Base-by-base conservation (phyloP, 2,113 vertebrate genomes). In the Cynopterus brachyotis region DNA sequence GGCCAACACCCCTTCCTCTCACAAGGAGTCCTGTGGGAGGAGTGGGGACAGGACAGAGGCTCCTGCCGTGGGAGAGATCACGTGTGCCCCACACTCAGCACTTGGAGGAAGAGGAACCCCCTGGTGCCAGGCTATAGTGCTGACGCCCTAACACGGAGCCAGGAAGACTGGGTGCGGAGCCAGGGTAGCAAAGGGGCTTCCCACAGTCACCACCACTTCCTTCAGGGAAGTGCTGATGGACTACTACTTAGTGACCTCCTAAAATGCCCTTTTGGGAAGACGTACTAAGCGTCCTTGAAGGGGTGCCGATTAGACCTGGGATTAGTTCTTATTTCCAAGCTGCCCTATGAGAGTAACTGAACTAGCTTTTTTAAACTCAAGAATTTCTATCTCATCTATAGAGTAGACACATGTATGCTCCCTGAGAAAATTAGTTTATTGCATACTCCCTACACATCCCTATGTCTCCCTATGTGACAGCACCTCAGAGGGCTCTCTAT, bases 221-320 rank as follows among this genome's bases (percentile, higher is more conserved):
- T 98, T 98, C 57, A 97, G 97, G 98, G 98, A 98, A 97, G 98
- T 98, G 98, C 98, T 97, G 98, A 98, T 97, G 97, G 97, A 95
- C 89, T 91, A 94, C 89, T 97, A 97, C 96, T 98, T 96, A 95
- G 95, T 97, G 97, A 98, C 95, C 97, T 97, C 93, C 94, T 91
- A 96, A 97, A 97, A 97, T 96, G 98, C 96, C 97, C 97, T 96
- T 96, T 94, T 93, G 91, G 95, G 93, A 97, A 96, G 97, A 95
- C 40, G 26, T 96, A 95, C 90, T 94, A 96, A 92, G 93, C 4
- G 69, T 95, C 97, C 96, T 97, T 97, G 95, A 97, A 97, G 92
- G 97, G 96, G 91, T 98, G 79, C 94, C 3, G 95, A 95, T 97
- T 95, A 97, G 96, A 93, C 76, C 94, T 95, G 50, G 86, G 92